Evolutionary conservation across 2,797 vertebrate species (phyloP).

Genomic region (Coregonus sp.): DNA sequence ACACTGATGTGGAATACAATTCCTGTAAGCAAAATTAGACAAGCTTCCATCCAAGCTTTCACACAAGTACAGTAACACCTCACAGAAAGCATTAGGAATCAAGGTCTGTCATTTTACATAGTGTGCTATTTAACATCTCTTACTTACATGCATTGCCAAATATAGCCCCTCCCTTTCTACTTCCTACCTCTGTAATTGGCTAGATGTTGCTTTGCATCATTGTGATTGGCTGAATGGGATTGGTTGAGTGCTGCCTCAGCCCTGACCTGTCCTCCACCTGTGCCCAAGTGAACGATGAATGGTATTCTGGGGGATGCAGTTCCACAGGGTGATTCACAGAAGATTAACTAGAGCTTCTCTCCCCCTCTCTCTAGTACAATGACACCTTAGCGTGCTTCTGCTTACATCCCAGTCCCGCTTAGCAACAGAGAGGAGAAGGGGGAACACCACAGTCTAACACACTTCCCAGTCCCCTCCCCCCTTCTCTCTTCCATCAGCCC

Average conservation of each 20-base stretch:
- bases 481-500: not conserved
- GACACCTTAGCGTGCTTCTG: slow-evolving; percentile 7
- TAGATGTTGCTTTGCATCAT: not conserved
- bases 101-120: not conserved
- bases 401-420: slow-evolving; percentile 17
- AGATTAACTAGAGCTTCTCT: not conserved
- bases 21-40: not conserved
- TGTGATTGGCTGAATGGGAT: not conserved
- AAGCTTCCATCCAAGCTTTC: not conserved
- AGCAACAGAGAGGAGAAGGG: slow-evolving; percentile 28
- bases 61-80: not conserved
- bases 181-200: not conserved
- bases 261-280: not conserved
- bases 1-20: not conserved
- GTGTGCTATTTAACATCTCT: not conserved
- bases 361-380: not conserved
- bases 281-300: not conserved
- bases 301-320: slow-evolving; percentile 29
- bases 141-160: not conserved
- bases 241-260: not conserved
- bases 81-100: not conserved
- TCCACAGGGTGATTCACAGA: not conserved
- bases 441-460: not conserved
- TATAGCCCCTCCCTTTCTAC: not conserved
- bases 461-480: slow-evolving; percentile 7